Base-by-base conservation (phyloP, 1,140 invertebrate genomes). In the Zaprionus taronus region DNA sequence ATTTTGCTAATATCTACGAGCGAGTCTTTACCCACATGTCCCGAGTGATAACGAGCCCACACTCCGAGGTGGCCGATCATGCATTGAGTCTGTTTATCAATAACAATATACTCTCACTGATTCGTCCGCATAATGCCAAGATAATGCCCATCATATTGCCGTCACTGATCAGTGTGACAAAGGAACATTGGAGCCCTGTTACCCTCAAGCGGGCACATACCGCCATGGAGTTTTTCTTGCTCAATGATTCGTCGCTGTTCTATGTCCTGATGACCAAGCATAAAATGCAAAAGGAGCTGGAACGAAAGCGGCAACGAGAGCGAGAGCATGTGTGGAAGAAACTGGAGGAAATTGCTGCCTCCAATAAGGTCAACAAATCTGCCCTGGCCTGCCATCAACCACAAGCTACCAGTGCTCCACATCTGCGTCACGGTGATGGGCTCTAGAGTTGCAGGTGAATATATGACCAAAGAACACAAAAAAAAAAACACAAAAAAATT, bases 161-260 rank as follows among this genome's bases (percentile, higher is more conserved):
- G 67, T 97, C 98, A 75, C 94, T 99, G 82, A 99, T 99, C 94
- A 97, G 96, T 93, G 98, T 98, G 94, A 98, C 97, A 92, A 99
- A 99, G 95, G 97, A 98, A 93, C 99, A 99, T 94, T 99, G 99
- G 99, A 99, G 99, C 94, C 98, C 99, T 94, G 99, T 98, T 61
- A 99, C 99, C 89, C 96, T 99, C 80, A 98, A 98, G 51, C 26
- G 44, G 6, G 38, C 44, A 26, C 28, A 31, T 7, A 7, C 3
- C 6, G 26, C 61, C 14, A n/a, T 63, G 2, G 24, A 63, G 26
- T 28, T 31, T 5, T 31, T 63, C 4, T 5, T 34, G 41, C 12
- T 49, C 9, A 47, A 15, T 6, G 28, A 63, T 63, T 24, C 61
- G 3, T 5, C 26, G 5, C 4, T 63, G 3, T 63, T 63, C 14